Evolutionary conservation across 2,797 vertebrate species (phyloP), one percentile per base, ranked within the genome.

Genomic region (Okamejei kenojei): DNA sequence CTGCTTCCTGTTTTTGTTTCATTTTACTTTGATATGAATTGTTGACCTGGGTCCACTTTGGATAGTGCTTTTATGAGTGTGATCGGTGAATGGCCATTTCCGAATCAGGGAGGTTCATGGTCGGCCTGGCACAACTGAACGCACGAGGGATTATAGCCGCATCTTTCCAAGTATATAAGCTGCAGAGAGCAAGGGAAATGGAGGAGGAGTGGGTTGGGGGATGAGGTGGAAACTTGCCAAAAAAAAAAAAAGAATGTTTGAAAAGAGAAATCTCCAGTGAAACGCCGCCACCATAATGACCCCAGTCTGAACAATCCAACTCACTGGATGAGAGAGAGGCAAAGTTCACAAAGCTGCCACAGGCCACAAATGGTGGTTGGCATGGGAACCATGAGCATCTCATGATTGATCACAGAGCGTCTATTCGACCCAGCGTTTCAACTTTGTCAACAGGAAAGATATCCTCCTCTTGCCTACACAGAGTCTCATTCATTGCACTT

Each of bases 331-430:
- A 84, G 81, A 29, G 54, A 2, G 45, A 45, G 45, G 81, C 63
- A 68, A 68, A 68, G 19, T 19, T 35, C 61, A 88, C 84, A 88
- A 88, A 65, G 84, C 7, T 65, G 32, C 61, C 63, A 35, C n/a
- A 68, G 61, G 84, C 61, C 84, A 32, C 84, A 68, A 88, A 88
- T 17, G 65, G n/a, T 68, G 7, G 17, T 88, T 7, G n/a, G 29
- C 84, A 88, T 88, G 84, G 84, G 65, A 88, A 88, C 63, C 84
- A 68, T 88, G n/a, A 7, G 61, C 61, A 65, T 88, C 84, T 63
- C 63, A 68, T 68, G 7, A 88, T n/a, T n/a, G 13, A 68, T 88
- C 61, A 4, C n/a, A 45, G 61, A 35, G 68, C 19, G 17, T 88
- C 61, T 68, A 88, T 68, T 88, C 84, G 68, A 68, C 63, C 63